Base-by-base conservation (phyloP, 2,797 vertebrate genomes). In the Centroberyx gerrardi region DNA sequence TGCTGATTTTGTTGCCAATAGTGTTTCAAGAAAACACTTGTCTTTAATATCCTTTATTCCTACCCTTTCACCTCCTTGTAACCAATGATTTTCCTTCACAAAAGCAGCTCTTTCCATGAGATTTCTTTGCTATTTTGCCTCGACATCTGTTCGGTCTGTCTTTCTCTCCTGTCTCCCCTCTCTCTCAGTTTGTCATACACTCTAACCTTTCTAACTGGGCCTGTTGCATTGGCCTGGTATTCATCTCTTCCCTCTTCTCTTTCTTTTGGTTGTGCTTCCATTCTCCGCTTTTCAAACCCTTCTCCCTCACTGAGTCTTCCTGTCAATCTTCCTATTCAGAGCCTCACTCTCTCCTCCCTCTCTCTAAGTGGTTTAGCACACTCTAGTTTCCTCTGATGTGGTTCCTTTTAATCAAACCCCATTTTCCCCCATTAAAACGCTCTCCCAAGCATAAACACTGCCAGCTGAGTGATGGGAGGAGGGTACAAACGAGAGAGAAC, bases 331-430 rank as follows among this genome's bases (percentile, higher is more conserved):
- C 51, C 56, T 65, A 76, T 76, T 90, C 75, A 70, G 61, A 1
- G 54, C 63, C 42, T 75, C 8, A 2, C 78, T 78, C 61, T 9
- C 27, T 84, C 82, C 81, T 65, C 62, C 54, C 40, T 58, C 76
- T 84, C 74, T 68, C 63, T 42, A 72, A 71, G 83, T 56, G 62
- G 58, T 84, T 87, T 78, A 68, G 66, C 86, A 62, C 80, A 76
- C 77, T 82, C 55, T 60, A 52, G 66, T 73, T 74, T 67, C 80
- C 81, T 90, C 76, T 85, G 74, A 90, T 86, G 83, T 75, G 75
- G 59, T 65, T 81, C 72, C 86, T 90, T 87, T 89, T 88, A 89
- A 93, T 88, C 81, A 92, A 90, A 81, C 75, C 72, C 63, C 63
- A 84, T 90, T 89, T 87, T 84, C 72, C 71, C 86, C 83, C 79